Percentiles rank a stretch among this genome's conserved stretches.
Conservation (phyloP, 1,140 invertebrate species). For the Neotoxoptera formosana region DNA sequence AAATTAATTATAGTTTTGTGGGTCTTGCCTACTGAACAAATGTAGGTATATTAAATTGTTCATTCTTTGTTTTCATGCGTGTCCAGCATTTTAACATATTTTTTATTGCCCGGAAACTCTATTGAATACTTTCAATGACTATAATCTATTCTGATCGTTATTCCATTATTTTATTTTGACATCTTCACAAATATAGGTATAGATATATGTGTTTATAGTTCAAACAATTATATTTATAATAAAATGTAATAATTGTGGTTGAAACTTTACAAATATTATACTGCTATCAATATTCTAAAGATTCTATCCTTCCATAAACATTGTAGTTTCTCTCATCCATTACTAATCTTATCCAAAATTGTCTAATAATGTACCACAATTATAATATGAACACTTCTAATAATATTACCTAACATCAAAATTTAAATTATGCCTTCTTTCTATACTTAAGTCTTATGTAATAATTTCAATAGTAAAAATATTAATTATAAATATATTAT, state of each 20-base stretch:
- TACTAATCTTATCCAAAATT: neutral
- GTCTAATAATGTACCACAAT: neutral
- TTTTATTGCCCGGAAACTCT: neutral
- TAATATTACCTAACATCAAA: neutral
- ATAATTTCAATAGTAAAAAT: neutral
- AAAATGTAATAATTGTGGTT: too few species aligned
- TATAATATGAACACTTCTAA: neutral
- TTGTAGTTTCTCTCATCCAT: neutral
- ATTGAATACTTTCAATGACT: neutral
- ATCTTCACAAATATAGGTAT: neutral
- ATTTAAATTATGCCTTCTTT: neutral
- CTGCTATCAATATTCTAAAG: neutral
- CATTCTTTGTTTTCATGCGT: neutral
- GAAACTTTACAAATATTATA: neutral
- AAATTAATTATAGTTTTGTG: neutral
- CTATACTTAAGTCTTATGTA: neutral
- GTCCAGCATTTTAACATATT: neutral
- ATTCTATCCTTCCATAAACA: neutral
- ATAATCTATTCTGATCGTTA: neutral
- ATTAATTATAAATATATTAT: neutral
- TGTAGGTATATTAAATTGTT: neutral
- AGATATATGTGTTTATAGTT: too few species aligned
- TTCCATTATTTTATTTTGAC: neutral
- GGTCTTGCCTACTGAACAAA: neutral
- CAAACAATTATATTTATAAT: too few species aligned